phyloP scores from a whole-genome alignment of 2,888 invertebrate species.

The Subacronicta megacephala region DNA sequence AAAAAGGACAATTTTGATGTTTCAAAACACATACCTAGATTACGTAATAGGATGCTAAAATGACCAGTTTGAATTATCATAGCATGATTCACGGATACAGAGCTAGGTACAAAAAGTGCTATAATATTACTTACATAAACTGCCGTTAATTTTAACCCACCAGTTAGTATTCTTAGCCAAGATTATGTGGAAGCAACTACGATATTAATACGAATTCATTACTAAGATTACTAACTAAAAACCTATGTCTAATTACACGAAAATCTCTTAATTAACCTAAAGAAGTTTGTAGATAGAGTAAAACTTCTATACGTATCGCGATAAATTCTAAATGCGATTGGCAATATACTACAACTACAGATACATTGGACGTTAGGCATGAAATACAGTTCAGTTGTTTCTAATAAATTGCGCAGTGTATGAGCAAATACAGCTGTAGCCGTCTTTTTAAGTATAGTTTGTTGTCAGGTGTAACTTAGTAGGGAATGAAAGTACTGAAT shows the following conservation, averaged over 20 bases:
- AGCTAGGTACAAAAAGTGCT: too few relatives aligned
- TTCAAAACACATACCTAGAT: too few relatives aligned
- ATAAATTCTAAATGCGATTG: background rate
- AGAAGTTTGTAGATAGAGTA: constrained; percentile 41
- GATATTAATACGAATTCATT: constrained; percentile 44
- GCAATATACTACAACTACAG: background rate
- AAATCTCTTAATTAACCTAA: constrained; percentile 53
- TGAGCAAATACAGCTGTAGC: background rate
- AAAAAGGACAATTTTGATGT: too few relatives aligned
- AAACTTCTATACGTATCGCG: constrained; percentile 9
- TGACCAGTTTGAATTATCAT: too few relatives aligned
- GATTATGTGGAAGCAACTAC: constrained; percentile 22
- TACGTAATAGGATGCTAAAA: too few relatives aligned
- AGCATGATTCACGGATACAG: too few relatives aligned
- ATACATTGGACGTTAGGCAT: constrained; percentile 2
- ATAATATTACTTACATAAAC: too few relatives aligned
- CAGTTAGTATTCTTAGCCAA: too few relatives aligned
- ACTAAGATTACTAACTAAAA: constrained; percentile 53
- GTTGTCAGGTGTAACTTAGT: constrained; percentile 27
- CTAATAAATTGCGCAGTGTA: constrained; percentile 12
- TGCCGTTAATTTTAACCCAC: too few relatives aligned
- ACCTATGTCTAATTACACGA: constrained; percentile 57
- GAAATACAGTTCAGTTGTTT: background rate
- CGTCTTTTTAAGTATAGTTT: constrained; percentile 12
- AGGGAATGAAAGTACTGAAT: background rate